Base-by-base conservation (phyloP, 53 echinoderm and acorn worm species). In the Crossaster papposus region DNA sequence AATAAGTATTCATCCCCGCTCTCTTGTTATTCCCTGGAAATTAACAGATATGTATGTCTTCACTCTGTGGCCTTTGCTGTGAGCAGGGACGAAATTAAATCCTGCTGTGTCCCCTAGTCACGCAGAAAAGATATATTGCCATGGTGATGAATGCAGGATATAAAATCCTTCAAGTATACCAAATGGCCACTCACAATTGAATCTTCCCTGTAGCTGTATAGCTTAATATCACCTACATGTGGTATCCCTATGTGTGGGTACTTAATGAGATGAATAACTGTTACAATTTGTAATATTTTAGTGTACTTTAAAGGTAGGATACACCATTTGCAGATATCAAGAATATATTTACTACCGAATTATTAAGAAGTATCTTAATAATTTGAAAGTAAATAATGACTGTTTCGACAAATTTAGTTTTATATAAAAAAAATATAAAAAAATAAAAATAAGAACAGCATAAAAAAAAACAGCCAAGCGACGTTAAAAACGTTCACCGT, bases 101-200 rank as follows among this genome's bases (percentile, higher is more conserved):
- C 38, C 83, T 44, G 30, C 83, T 28, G 70, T 70, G 83, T 68
- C 22, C 29, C 24, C 36, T 32, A 77, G 87, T 77, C 87, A 77
- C 38, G 87, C 87, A 76, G 87, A 87, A 77, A 76, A 30, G 77
- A 87, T 77, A 38, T 62, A 76, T 87, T 77, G 77, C 87, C 87
- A 87, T 87, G 87, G 77, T 50, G 87, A 87, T 62, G 87, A 87
- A 80, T 31, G 80, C 44, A 54, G 31, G 36, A 28, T 28, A 58
- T 54, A 55, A 54, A 55, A 11, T 58, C 58, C 58, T 30, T n/a
- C 78, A 24, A 55, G 80, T 17, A 22, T 50, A 58, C 54, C 58
- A 55, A 80, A 54, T 80, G 80, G 54, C 80, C 55, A 80, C 58
- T 80, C 30, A 80, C 50, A 35, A 36, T 73, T 73, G 74, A 35